Evolutionary conservation across 2,113 vertebrate genomes (phyloP), one percentile per base, ranked within the genome.

Genomic region (Onychostoma macrolepis): DNA sequence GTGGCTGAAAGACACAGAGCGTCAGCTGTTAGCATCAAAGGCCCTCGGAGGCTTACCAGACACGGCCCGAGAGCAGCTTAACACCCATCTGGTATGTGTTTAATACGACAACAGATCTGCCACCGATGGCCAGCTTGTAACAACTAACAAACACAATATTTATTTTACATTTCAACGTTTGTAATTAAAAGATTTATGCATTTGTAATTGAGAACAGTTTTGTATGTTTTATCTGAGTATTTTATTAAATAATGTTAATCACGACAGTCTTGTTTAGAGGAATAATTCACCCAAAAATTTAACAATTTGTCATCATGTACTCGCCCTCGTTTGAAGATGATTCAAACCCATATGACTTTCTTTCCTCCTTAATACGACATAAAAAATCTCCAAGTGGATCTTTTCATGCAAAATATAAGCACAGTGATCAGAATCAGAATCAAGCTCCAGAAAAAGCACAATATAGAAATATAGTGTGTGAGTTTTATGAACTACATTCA

Each of bases 11-110:
- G 98, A 99, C 94, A 99, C 97, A 0, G 98, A 99, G 89, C 97
- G 97, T 95, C 98, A 98, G 91, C 96, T 99, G 93, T 94, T 97
- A 94, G 95, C 98, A 93, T 99, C 98, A 91, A 99, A 97, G 94
- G 97, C 98, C 89, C 94, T 98, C 93, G 98, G 98, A 95, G 98
- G 98, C 86, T 96, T 99, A 95, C 98, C 98, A 92, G 98, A 99
- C 95, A 99, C 98, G 75, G 97, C 98, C 89, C 95, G 95, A 91
- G 97, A 99, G 90, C 98, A 99, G 95, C 97, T 99, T 92, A 97
- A 96, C 92, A 93, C 94, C 94, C 98, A 99, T 96, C 95, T 99
- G 97, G 98, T 99, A 96, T 93, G 96, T 96, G 90, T 95, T 91
- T 94, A 93, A 88, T 90, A 93, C 94, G 92, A 36, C 67, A 4